A percentile compares a stretch with the other conserved stretches of the same genome.
These are phyloP conservation scores for Microctenopoma steveboyesi DNA, from an alignment of 2,797 vertebrate species.

Conservation along the genomic window DNA sequence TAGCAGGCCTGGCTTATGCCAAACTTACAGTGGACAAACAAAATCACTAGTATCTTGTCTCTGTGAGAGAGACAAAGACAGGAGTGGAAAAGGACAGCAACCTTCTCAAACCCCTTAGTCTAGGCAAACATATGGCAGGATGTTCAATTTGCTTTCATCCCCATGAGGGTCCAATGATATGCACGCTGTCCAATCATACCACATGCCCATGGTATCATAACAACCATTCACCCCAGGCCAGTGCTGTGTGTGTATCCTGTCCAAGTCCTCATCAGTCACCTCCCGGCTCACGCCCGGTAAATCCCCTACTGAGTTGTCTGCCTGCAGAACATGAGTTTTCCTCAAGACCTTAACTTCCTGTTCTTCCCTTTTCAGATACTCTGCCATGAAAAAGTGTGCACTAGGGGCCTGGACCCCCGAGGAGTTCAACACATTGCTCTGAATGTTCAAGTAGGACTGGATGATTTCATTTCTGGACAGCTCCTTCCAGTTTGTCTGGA, in stretches of 20 bases:
- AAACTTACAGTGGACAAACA: constrained; percentile 85
- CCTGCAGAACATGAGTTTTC: constrained; percentile 90
- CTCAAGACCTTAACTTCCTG: constrained; percentile 86
- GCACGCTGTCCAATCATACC: constrained; percentile 99
- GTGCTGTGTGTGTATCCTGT: constrained; percentile 87
- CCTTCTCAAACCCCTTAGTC: constrained; percentile 92
- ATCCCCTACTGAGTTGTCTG: constrained; percentile 81
- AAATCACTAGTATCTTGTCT: constrained; percentile 75
- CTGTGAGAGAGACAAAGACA: constrained; percentile 51
- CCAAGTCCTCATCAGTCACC: constrained; percentile 86
- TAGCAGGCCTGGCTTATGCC: constrained; percentile 70
- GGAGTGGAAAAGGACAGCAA: constrained; percentile 74
- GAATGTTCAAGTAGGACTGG: constrained; percentile 97
- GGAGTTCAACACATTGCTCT: constrained; percentile 97
- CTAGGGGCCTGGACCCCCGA: constrained; percentile 95
- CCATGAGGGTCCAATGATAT: constrained; percentile 97
- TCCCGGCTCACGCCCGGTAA: constrained; percentile 91
- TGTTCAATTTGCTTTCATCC: constrained; percentile 94
- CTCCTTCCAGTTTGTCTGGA: constrained; percentile 99
- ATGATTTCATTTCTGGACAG: constrained; percentile 97
- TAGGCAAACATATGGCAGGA: constrained; percentile 99
- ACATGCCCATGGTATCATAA: constrained; percentile 94
- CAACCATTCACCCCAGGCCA: constrained; percentile 98
- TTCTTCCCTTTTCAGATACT: constrained; percentile 97
- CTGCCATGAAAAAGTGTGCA: constrained; percentile 98